A percentile compares a stretch with the other conserved stretches of the same genome.
Evolutionary conservation across 2,888 invertebrate species (phyloP).

Genomic region (Dyspetes luteomarginatus): DNA sequence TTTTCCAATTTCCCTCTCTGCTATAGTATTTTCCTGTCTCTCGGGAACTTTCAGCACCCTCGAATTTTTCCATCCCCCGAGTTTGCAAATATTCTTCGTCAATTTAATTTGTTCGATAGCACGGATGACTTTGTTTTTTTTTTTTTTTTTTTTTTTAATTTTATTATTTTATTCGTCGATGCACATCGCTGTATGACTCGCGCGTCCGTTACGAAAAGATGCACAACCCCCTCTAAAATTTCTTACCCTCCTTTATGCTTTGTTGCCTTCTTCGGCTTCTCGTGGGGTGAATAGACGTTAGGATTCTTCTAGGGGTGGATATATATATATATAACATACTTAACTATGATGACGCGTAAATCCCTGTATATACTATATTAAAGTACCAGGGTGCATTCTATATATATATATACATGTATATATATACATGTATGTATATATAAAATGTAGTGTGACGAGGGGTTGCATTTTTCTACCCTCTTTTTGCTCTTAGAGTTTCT

Average conservation of each 20-base stretch:
- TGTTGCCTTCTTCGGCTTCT: slow-evolving; percentile 11
- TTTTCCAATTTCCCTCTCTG: slow-evolving; percentile 10
- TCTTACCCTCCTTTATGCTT: not conserved
- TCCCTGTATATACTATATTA: not conserved
- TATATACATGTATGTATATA: slow-evolving; percentile 7
- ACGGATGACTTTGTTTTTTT: not conserved
- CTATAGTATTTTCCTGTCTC: slow-evolving; percentile 5
- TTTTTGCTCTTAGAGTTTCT: slow-evolving; percentile 12
- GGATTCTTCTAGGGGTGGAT: slow-evolving; percentile 10
- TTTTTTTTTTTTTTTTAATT: not conserved
- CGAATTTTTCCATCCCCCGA: slow-evolving; percentile 31
- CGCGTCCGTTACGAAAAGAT: slow-evolving; percentile 25
- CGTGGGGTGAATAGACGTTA: slow-evolving; percentile 37
- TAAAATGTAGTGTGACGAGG: slow-evolving; percentile 5
- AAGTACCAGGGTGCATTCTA: not conserved
- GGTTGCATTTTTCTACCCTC: slow-evolving; percentile 36
- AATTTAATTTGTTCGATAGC: slow-evolving; percentile 14
- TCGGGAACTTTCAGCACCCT: slow-evolving; percentile 14
- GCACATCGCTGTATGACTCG: slow-evolving; percentile 1
- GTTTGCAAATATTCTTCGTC: slow-evolving; percentile 13
- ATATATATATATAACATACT: slow-evolving; percentile 28
- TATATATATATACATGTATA: slow-evolving; percentile 2
- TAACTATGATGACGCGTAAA: slow-evolving; percentile 29
- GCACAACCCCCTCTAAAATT: not conserved
- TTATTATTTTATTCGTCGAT: not conserved